These are phyloP conservation scores for Podocnemis expansa DNA, from an alignment of 2,113 vertebrate species.

Conservation along the genomic window DNA sequence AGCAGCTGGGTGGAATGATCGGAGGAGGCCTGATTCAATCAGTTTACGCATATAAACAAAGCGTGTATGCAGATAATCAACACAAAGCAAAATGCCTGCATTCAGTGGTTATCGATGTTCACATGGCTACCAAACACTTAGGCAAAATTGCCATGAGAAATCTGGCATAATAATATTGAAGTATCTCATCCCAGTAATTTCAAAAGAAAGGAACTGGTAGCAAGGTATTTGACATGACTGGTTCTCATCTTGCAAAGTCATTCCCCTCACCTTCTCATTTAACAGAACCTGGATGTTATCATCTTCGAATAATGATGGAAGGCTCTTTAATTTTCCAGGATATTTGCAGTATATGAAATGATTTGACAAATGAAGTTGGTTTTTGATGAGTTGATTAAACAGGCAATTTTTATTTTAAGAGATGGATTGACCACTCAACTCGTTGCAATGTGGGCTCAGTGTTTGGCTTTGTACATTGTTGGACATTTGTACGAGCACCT, in stretches of 20 bases:
- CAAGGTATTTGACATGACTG: background rate
- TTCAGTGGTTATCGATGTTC: background rate
- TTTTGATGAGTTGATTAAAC: background rate
- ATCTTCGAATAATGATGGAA: background rate
- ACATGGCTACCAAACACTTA: rapidly evolving
- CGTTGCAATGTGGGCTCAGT: background rate
- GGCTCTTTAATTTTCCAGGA: background rate
- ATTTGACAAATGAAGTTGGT: background rate
- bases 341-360: background rate
- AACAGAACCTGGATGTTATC: background rate
- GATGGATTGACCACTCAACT: background rate
- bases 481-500: background rate
- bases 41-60: background rate
- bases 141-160: background rate
- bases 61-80: background rate
- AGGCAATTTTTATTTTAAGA: background rate
- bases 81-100: background rate
- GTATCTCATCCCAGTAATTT: background rate
- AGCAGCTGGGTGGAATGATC: background rate
- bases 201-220: background rate
- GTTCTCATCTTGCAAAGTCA: background rate
- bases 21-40: background rate
- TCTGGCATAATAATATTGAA: background rate
- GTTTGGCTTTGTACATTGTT: background rate
- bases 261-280: background rate